Evolutionary conservation across 2,888 invertebrate species (phyloP).

Genomic region (Caradrina clavipalpis): DNA sequence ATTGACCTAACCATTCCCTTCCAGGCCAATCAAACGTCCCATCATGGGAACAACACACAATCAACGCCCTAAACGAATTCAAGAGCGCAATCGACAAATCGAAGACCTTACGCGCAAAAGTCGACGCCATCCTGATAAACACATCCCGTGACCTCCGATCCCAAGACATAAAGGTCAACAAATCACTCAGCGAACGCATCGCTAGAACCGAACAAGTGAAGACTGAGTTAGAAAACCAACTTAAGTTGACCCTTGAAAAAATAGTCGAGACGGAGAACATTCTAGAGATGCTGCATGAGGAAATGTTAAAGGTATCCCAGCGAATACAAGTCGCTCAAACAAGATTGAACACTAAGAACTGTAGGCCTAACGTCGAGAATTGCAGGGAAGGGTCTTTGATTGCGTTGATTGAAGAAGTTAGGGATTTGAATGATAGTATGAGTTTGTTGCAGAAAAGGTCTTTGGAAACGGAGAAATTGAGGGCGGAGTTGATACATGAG

Average conservation of each 20-base stretch:
- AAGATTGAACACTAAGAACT: slow-evolving; percentile 83
- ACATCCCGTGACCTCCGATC: slow-evolving; percentile 95
- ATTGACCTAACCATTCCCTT: background rate
- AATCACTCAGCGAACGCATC: slow-evolving; percentile 93
- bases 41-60: slow-evolving; percentile 95
- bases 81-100: slow-evolving; percentile 94
- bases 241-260: slow-evolving; percentile 87
- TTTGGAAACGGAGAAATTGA: slow-evolving; percentile 82
- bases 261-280: slow-evolving; percentile 87
- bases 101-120: slow-evolving; percentile 92
- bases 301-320: slow-evolving; percentile 84
- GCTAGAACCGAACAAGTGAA: slow-evolving; percentile 94
- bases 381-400: slow-evolving; percentile 86
- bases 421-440: slow-evolving; percentile 85
- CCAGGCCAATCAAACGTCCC: slow-evolving; percentile 94
- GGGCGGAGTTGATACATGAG: slow-evolving; percentile 84
- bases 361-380: slow-evolving; percentile 85
- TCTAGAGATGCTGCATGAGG: slow-evolving; percentile 82
- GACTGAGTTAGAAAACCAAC: slow-evolving; percentile 93
- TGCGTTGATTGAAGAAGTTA: slow-evolving; percentile 84
- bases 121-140: slow-evolving; percentile 94
- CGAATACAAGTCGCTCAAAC: slow-evolving; percentile 87
- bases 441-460: slow-evolving; percentile 82
- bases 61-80: slow-evolving; percentile 93
- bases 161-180: slow-evolving; percentile 95